These are phyloP conservation scores for Philhelius pedissequus DNA, from an alignment of 2,888 invertebrate genomes.

Conservation along the genomic window DNA sequence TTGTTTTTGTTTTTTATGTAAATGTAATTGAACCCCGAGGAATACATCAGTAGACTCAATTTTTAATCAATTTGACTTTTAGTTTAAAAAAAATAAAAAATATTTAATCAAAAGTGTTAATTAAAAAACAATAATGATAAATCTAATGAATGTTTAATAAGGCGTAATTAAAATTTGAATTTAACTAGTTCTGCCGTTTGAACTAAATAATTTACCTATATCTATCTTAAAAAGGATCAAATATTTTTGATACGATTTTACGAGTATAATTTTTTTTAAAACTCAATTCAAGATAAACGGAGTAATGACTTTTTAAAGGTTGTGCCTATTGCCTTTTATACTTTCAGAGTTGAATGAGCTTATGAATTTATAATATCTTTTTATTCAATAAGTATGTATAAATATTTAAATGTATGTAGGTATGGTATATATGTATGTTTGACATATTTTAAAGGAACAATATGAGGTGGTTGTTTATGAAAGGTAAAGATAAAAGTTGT, in stretches of 20 bases:
- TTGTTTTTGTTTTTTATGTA: too few relatives aligned
- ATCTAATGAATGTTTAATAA: not conserved
- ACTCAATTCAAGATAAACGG: not conserved
- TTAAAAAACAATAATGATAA: not conserved
- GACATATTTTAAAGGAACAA: too few relatives aligned
- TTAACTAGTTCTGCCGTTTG: not conserved
- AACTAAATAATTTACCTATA: not conserved
- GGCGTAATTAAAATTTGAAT: constrained; percentile 12
- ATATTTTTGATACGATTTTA: not conserved
- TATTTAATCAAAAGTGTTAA: not conserved
- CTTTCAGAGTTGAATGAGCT: constrained; percentile 38
- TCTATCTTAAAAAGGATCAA: constrained; percentile 3
- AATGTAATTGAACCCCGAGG: not conserved
- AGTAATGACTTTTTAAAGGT: constrained; percentile 7
- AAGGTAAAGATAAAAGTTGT: too few relatives aligned
- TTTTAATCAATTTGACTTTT: not conserved
- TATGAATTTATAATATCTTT: constrained; percentile 46
- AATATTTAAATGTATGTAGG: not conserved
- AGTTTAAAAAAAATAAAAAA: not conserved
- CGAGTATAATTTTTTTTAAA: not conserved
- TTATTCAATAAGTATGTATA: not conserved
- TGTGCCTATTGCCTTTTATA: constrained; percentile 12
- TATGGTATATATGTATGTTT: not conserved
- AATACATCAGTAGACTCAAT: not conserved
- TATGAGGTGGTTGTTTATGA: too few relatives aligned